phyloP scores from a whole-genome alignment of 1,140 invertebrate species.

The Gonioctena quinquepunctata region DNA sequence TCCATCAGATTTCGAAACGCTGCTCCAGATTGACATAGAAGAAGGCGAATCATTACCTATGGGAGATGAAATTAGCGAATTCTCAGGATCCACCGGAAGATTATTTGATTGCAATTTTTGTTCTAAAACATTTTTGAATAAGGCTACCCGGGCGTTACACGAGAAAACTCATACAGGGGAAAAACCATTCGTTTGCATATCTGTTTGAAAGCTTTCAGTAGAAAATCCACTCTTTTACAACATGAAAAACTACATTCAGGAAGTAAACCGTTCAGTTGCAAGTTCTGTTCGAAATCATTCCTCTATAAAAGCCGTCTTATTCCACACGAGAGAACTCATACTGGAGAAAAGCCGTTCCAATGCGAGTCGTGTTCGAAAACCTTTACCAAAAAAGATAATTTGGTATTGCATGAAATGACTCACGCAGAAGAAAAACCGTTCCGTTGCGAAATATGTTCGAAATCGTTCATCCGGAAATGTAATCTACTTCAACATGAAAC shows the following conservation, averaged over 20 bases:
- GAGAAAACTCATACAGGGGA: not conserved
- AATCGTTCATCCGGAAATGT: slow-evolving; percentile 27
- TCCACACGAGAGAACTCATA: slow-evolving; percentile 61
- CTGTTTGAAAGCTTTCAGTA: not conserved
- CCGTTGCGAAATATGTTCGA: slow-evolving; percentile 58
- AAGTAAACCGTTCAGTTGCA: slow-evolving; percentile 57
- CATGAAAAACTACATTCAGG: slow-evolving; percentile 64
- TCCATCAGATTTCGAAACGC: too few relatives aligned
- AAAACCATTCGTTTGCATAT: not conserved
- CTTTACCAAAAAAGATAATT: slow-evolving; percentile 46
- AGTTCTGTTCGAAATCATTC: slow-evolving; percentile 58
- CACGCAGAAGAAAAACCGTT: slow-evolving; percentile 78
- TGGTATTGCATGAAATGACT: slow-evolving; percentile 39
- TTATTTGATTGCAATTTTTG: not conserved
- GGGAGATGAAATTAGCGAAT: too few relatives aligned
- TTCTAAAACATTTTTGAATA: not conserved
- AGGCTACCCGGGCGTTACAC: not conserved
- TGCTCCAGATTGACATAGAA: too few relatives aligned
- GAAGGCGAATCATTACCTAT: too few relatives aligned
- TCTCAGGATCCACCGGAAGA: too few relatives aligned
- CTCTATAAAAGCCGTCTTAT: slow-evolving; percentile 59
- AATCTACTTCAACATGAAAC: too few relatives aligned
- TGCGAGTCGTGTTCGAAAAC: slow-evolving; percentile 58
- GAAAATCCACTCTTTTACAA: slow-evolving; percentile 58
- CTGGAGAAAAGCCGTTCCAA: slow-evolving; percentile 59